Evolutionary conservation across 1,140 invertebrate species (phyloP).

Genomic region (Trinorchestia longiramus): DNA sequence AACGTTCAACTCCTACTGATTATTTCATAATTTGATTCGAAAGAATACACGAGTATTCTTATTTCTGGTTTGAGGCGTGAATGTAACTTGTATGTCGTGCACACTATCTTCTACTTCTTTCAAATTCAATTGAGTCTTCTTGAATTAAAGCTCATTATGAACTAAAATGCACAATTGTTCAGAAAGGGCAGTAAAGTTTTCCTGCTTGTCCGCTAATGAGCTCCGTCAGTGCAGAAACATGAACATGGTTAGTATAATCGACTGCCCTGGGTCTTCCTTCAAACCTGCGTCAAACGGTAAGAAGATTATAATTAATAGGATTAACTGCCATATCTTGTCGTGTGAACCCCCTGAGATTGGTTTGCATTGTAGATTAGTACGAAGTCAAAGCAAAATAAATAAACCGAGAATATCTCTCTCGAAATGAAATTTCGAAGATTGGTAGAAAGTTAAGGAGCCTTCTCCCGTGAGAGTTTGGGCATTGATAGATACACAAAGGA

Average conservation of each 20-base stretch:
- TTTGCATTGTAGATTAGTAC: background rate
- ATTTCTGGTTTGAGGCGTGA: background rate
- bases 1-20: background rate
- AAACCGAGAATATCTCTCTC: background rate
- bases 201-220: background rate
- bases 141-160: background rate
- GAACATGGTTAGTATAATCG: background rate
- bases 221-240: background rate
- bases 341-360: background rate
- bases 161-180: background rate
- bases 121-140: background rate
- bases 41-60: background rate
- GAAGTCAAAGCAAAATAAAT: background rate
- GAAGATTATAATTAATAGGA: constrained; percentile 10
- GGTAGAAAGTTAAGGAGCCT: background rate
- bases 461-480: too few relatives aligned
- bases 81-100: background rate
- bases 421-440: background rate
- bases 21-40: background rate
- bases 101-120: background rate
- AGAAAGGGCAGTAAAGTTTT: background rate
- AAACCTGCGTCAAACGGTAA: background rate
- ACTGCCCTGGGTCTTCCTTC: background rate
- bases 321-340: background rate
- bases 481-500: background rate